Conservation (phyloP, 2,113 vertebrate species). For the Acanthisitta chloris region DNA sequence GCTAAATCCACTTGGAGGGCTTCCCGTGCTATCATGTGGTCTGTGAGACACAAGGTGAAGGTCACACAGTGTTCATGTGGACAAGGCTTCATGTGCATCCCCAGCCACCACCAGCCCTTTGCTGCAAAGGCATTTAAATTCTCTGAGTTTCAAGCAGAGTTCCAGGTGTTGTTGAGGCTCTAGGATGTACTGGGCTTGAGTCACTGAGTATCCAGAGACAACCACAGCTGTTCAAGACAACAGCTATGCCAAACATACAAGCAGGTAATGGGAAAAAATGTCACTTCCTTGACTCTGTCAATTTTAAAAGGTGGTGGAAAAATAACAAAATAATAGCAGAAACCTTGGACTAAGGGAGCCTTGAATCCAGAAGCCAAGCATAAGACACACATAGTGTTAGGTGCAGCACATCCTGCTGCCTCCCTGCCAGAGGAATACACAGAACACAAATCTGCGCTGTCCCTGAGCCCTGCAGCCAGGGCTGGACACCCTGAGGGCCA, state of each 20-base stretch:
- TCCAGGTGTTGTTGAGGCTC: not conserved
- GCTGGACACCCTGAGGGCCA: not conserved
- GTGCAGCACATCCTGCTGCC: not conserved
- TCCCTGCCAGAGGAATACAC: not conserved
- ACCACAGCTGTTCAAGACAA: not conserved
- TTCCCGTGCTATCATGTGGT: fast-evolving
- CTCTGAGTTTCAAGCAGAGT: not conserved
- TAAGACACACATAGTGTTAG: not conserved
- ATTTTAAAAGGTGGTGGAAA: not conserved
- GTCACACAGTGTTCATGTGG: not conserved
- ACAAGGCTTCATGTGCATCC: not conserved
- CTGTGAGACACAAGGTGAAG: not conserved
- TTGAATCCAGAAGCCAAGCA: not conserved
- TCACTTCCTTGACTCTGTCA: not conserved
- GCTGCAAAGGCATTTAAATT: not conserved
- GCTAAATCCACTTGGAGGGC: fast-evolving
- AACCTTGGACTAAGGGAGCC: not conserved
- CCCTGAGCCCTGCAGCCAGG: not conserved
- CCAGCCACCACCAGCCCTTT: not conserved
- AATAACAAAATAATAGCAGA: not conserved
- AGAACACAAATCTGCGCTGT: not conserved
- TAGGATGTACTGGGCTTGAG: fast-evolving
- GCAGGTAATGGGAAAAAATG: not conserved
- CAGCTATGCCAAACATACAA: fast-evolving
- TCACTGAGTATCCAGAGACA: not conserved